Conservation (phyloP, 2,797 vertebrate species). For the Cossypha caffra region DNA sequence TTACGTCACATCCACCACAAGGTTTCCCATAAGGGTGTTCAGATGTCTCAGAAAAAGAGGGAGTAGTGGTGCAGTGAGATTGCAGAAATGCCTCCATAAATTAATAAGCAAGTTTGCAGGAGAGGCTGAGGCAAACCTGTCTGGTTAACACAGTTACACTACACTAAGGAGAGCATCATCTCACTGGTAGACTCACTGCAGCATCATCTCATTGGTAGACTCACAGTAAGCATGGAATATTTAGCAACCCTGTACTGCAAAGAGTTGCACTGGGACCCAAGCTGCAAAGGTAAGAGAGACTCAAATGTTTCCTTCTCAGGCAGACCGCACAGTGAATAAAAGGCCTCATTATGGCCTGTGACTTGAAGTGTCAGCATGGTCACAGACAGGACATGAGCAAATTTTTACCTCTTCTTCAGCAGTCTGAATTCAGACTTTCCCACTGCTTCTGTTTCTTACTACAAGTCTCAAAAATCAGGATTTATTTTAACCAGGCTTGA, state of each 20-base stretch:
- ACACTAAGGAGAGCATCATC: not conserved
- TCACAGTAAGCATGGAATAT: not conserved
- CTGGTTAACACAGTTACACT: not conserved
- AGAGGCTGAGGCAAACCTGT: not conserved
- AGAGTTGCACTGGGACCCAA: not conserved
- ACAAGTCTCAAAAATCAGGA: not conserved
- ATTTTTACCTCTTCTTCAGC: not conserved
- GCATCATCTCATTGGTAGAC: not conserved
- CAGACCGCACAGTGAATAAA: not conserved
- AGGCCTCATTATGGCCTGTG: not conserved
- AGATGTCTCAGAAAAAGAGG: not conserved
- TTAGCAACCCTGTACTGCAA: not conserved
- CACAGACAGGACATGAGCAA: not conserved
- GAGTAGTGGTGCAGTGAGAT: not conserved
- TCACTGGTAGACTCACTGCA: not conserved
- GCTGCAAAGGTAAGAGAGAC: not conserved
- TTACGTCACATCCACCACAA: accelerated
- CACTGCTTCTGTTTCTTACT: not conserved
- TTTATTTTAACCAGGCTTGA: not conserved
- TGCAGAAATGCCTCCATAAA: not conserved
- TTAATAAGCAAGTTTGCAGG: not conserved
- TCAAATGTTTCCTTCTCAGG: not conserved
- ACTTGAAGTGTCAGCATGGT: not conserved
- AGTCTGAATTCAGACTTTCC: not conserved
- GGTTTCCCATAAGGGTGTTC: not conserved